Base-by-base conservation (phyloP, 37 sponge, comb jelly and placozoan genomes). In the Eunapius fragilis region DNA sequence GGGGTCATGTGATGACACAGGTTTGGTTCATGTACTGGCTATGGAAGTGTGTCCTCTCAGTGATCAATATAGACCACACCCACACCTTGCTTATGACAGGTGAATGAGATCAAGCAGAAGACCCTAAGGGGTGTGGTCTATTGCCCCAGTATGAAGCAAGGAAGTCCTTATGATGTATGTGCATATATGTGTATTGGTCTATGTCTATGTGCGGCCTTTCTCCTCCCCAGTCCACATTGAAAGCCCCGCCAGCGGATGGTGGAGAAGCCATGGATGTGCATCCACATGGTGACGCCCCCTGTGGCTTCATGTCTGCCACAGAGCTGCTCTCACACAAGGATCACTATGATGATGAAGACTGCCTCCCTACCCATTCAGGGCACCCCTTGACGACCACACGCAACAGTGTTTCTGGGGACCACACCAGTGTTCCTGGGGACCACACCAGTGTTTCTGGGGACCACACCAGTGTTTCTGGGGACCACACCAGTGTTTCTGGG, bases 61-160 rank as follows among this genome's bases (percentile, higher is more conserved):
- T n/a, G n/a, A 41, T 41, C 41, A 3, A 41, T 41, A 41, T 6
- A 6, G 41, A 41, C 41, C 75, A 30, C 72, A 50, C 67, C n/a
- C 67, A 31, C 80, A 80, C 58, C 31, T 36, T 37, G 4, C 36
- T 35, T 37, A 41, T 10, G 84, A 41, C 70, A 94, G 94, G 88
- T 81, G 26, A 75, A 81, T 37, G 91, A 87, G 36, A 85, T 94
- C 27, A 87, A 90, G 24, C 49, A 81, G 35, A 70, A 36, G 2
- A 87, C 91, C 0, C 48, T 71, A 50, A 67, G 58, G 22, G 74
- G 72, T 23, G 23, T 27, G 3, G 35, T 86, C 32, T 67, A 80
- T 71, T 48, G 19, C 14, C 58, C 17, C 58, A 58, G 58, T 17
- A 58, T 19, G 14, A 17, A 58, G 58, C 58, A 58, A 19, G 58